phyloP scores from a whole-genome alignment of 2,797 vertebrate species.

The Lycodopsis pacificus region DNA sequence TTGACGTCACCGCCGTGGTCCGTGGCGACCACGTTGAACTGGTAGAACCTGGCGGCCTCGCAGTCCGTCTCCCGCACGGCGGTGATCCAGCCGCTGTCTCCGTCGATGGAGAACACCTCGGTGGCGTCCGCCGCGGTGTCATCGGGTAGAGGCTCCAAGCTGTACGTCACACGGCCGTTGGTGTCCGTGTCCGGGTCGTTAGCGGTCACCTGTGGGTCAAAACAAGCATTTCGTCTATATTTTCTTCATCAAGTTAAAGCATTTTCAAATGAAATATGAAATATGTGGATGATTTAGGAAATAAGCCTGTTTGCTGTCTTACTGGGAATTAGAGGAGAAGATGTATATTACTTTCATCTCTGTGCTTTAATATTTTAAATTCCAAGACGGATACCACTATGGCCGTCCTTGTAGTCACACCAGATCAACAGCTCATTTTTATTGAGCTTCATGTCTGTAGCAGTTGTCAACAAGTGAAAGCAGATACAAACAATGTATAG shows the following conservation, averaged over 20 bases:
- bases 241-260: neutral
- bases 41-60: conserved; percentile 86
- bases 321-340: neutral
- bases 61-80: conserved; percentile 89
- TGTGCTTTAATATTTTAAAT: neutral
- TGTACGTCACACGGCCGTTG: conserved; percentile 94
- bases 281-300: neutral
- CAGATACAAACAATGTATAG: too few species aligned
- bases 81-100: conserved; percentile 94
- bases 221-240: conserved; percentile 36
- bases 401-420: too few species aligned
- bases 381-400: too few species aligned
- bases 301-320: neutral
- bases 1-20: conserved; percentile 91
- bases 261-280: neutral
- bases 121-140: conserved; percentile 65
- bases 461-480: too few species aligned
- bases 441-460: too few species aligned
- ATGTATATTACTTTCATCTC: neutral
- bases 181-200: conserved; percentile 93
- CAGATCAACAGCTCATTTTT: too few species aligned
- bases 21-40: conserved; percentile 90
- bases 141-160: conserved; percentile 83
- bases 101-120: conserved; percentile 90
- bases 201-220: conserved; percentile 91